phyloP scores from a whole-genome alignment of 2,113 vertebrate genomes.

The Phasianus colchicus region DNA sequence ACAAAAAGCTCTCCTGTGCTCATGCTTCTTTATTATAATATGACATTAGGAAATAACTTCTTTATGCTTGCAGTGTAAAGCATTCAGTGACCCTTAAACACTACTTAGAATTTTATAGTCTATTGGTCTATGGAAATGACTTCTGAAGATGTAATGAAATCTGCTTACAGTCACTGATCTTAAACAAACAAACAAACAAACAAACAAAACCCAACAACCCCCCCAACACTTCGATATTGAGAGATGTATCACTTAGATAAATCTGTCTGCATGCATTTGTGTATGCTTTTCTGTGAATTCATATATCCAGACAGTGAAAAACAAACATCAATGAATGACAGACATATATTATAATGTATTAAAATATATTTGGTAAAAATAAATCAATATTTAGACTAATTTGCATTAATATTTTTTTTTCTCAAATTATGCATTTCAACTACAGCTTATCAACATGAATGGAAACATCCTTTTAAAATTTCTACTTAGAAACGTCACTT shows the following conservation, averaged over 20 bases:
- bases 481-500: background rate
- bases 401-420: background rate
- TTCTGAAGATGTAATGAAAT: background rate
- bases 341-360: background rate
- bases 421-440: background rate
- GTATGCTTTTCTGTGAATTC: background rate
- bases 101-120: background rate
- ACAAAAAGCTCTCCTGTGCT: background rate
- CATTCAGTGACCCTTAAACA: background rate
- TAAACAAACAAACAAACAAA: background rate
- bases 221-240: background rate
- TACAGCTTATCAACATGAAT: background rate
- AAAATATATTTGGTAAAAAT: background rate
- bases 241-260: background rate
- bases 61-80: background rate
- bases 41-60: no score
- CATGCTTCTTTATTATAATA: background rate
- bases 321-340: background rate
- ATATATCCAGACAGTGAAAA: background rate
- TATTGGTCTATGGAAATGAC: background rate
- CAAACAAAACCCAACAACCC: background rate
- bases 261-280: background rate
- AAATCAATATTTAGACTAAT: background rate
- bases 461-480: background rate
- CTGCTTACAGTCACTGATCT: background rate